These are phyloP conservation scores for Platycercus adscitus DNA, from an alignment of 2,113 vertebrate species.

Conservation along the genomic window DNA sequence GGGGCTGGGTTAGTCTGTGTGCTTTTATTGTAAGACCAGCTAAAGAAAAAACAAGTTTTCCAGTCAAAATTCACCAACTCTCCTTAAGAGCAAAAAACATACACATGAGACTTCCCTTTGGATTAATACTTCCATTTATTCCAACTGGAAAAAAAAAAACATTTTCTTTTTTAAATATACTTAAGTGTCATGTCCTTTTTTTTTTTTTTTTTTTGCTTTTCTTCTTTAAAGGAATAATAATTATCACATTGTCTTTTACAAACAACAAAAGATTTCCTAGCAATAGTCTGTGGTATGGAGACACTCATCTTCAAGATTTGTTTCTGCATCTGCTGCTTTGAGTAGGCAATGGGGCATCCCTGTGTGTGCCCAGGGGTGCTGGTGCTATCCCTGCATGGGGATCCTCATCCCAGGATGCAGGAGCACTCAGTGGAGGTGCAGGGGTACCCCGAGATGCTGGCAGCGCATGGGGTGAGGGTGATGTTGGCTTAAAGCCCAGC, in stretches of 20 bases:
- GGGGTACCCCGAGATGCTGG: neutral
- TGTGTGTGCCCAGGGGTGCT: neutral
- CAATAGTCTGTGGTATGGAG: constrained; percentile 64
- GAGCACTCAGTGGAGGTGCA: neutral
- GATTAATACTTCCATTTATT: constrained; percentile 64
- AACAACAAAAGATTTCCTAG: constrained; percentile 68
- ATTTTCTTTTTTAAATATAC: constrained; percentile 61
- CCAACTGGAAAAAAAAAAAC: constrained; percentile 51
- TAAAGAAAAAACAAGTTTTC: neutral
- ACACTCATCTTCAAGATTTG: constrained; percentile 57
- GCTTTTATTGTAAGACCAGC: neutral
- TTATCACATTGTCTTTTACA: constrained; percentile 72
- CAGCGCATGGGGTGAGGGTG: neutral
- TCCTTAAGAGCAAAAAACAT: neutral
- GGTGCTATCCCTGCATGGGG: neutral
- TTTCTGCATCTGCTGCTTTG: constrained; percentile 49
- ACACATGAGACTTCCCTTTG: constrained; percentile 55
- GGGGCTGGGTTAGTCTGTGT: neutral
- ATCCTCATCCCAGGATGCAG: neutral
- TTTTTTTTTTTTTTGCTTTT: neutral
- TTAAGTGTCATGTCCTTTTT: constrained; percentile 13
- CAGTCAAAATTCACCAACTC: neutral
- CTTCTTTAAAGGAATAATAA: constrained; percentile 60
- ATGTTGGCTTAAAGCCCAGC: neutral
- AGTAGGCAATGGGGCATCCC: neutral